Percentiles rank a stretch among this genome's conserved stretches.
These are phyloP conservation scores for Euleptes europaea DNA, from an alignment of 2,113 vertebrate species.

Conservation along the genomic window DNA sequence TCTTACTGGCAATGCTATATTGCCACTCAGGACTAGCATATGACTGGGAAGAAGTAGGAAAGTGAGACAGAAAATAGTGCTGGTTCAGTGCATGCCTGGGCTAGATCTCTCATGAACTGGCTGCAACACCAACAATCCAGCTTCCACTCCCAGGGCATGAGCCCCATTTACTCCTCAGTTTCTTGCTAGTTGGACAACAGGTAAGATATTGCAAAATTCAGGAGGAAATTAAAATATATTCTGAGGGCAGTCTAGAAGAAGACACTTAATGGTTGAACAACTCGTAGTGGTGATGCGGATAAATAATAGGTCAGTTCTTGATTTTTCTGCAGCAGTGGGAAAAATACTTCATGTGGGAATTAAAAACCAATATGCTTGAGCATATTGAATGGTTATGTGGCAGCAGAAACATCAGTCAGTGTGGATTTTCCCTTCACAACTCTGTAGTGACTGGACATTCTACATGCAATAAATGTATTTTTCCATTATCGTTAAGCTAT, in stretches of 20 bases:
- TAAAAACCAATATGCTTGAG: not conserved
- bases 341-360: not conserved
- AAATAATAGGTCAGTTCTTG: not conserved
- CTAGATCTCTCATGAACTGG: too few species aligned
- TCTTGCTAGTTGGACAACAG: not conserved
- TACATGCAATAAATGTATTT: too few species aligned
- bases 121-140: not conserved
- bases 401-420: not conserved
- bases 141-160: not conserved
- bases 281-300: not conserved
- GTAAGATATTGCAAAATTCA: not conserved
- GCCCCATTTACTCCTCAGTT: not conserved
- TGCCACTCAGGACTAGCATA: not conserved
- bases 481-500: too few species aligned
- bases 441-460: not conserved
- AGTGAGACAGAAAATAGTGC: too few species aligned
- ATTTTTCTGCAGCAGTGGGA: not conserved
- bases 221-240: not conserved
- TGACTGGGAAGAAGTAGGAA: too few species aligned
- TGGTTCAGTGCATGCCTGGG: too few species aligned
- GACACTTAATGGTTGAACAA: not conserved
- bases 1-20: not conserved
- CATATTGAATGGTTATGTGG: not conserved
- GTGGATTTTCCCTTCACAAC: not conserved
- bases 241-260: not conserved